Evolutionary conservation across 2,113 vertebrate genomes (phyloP).

Genomic region (Pachycephala philippinensis): DNA sequence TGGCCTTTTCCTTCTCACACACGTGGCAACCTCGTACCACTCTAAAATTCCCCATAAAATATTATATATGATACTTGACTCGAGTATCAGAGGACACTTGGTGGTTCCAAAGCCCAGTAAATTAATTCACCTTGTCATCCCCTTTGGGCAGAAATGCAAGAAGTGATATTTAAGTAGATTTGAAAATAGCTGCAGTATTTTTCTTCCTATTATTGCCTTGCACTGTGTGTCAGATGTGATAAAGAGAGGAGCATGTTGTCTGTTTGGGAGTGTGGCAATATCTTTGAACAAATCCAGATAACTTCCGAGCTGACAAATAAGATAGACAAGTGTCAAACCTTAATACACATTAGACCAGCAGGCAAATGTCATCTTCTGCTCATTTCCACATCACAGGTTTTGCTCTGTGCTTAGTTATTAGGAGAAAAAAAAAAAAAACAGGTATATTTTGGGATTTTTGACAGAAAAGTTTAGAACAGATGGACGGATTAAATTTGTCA

Average conservation of each 20-base stretch:
- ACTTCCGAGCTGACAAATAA: conserved; percentile 7
- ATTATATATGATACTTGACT: neutral
- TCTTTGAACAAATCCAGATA: conserved; percentile 24
- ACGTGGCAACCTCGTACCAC: rapidly evolving
- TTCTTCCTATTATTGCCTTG: neutral
- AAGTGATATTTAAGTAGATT: conserved; percentile 18
- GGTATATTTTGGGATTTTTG: neutral
- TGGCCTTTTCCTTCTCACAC: neutral
- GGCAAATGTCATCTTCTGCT: conserved; percentile 20
- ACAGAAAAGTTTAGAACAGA: conserved; percentile 16
- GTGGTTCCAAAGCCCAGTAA: neutral
- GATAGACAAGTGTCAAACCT: conserved; percentile 53
- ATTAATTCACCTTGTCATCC: conserved; percentile 35
- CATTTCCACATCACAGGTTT: conserved; percentile 21
- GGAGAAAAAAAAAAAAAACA: neutral
- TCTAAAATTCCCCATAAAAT: neutral
- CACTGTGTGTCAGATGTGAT: neutral
- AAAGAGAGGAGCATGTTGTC: neutral
- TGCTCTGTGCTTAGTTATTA: neutral
- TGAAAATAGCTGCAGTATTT: conserved; percentile 22
- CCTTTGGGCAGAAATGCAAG: neutral
- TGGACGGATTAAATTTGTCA: conserved; percentile 1
- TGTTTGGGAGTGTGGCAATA: neutral
- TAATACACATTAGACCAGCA: neutral
- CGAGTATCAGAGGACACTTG: neutral